A percentile compares a stretch with the other conserved stretches of the same genome.
phyloP scores from a whole-genome alignment of 1,140 invertebrate species.

The Holcopasites calliopsidis region DNA sequence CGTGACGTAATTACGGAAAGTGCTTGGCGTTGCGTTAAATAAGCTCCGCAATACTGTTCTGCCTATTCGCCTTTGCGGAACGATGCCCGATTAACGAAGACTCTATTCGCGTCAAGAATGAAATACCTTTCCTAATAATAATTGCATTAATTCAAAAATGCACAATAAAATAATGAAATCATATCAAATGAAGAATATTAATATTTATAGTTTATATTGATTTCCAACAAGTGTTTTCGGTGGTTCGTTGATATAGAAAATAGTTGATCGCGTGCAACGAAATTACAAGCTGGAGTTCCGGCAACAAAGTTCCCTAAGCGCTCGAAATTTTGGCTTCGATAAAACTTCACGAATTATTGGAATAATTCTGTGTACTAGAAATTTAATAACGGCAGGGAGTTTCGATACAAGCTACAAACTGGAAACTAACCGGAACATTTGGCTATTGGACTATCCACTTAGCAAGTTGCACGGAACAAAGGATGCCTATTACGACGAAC shows the following conservation, averaged over 20 bases:
- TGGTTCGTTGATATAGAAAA: background rate
- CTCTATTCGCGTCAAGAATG: background rate
- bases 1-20: conserved; percentile 19
- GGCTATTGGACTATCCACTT: background rate
- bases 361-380: conserved; percentile 9
- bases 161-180: no score
- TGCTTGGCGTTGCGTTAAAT: background rate
- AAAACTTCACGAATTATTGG: conserved; percentile 21
- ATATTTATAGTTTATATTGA: no score
- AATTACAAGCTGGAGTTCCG: conserved; percentile 5
- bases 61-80: background rate
- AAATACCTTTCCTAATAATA: no score
- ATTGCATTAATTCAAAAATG: no score
- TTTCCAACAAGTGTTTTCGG: conserved; percentile 9
- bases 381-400: conserved; percentile 22
- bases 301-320: background rate
- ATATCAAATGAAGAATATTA: no score
- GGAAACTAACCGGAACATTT: background rate
- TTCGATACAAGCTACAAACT: conserved; percentile 10
- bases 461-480: background rate
- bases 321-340: conserved; percentile 21
- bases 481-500: background rate
- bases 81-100: background rate
- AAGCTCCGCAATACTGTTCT: background rate
- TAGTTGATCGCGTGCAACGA: background rate